Conservation (phyloP, 2,113 vertebrate genomes). For the Heterotis niloticus region DNA sequence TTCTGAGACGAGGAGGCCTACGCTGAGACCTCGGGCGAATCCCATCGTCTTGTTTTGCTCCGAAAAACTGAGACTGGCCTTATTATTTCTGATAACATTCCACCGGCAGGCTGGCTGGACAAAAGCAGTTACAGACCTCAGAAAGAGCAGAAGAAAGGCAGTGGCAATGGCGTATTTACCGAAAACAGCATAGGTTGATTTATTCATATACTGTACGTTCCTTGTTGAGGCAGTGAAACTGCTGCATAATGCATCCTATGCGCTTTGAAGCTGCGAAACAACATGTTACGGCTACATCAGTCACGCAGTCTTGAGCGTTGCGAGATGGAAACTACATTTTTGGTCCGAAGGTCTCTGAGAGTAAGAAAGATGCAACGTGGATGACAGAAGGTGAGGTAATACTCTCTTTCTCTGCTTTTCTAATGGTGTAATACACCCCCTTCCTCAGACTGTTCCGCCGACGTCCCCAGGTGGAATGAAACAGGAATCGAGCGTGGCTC, state of each 20-base stretch:
- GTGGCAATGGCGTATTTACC: not conserved
- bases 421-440: conserved; percentile 9
- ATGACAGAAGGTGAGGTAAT: not conserved
- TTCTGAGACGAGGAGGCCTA: not conserved
- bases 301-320: not conserved
- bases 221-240: not conserved
- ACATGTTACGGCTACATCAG: not conserved
- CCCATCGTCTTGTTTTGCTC: not conserved
- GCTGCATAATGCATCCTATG: not conserved
- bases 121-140: too few relatives aligned
- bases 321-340: not conserved
- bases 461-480: conserved; percentile 39
- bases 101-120: not conserved
- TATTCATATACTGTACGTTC: not conserved
- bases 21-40: not conserved
- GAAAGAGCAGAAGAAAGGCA: not conserved
- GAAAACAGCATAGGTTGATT: not conserved
- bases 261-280: not conserved
- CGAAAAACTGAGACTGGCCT: too few relatives aligned
- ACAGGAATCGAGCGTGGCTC: conserved; percentile 37
- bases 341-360: too few relatives aligned
- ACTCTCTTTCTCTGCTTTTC: not conserved
- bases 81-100: not conserved
- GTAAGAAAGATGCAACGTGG: too few relatives aligned
- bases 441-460: conserved; percentile 39